phyloP scores from a whole-genome alignment of 2,888 invertebrate genomes.

The Drosophila meridionalis region DNA sequence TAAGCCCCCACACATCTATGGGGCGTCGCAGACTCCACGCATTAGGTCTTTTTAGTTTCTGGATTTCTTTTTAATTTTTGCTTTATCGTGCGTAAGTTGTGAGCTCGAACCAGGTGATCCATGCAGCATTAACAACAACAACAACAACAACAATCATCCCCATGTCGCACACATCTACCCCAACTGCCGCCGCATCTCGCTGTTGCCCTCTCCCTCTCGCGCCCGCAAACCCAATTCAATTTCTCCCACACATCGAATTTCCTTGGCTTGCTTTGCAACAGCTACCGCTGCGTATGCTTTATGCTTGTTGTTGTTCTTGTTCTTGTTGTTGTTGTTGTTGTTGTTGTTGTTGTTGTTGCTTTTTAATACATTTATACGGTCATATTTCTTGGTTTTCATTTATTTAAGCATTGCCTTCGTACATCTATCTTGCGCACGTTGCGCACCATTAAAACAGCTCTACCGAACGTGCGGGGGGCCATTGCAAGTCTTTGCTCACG shows the following conservation, averaged over 20 bases:
- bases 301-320: slow-evolving; percentile 10
- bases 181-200: not conserved
- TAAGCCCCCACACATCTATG: not conserved
- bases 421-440: slow-evolving; percentile 52
- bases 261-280: slow-evolving; percentile 15
- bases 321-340: slow-evolving; percentile 4
- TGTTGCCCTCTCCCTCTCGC: not conserved
- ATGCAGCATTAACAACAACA: slow-evolving; percentile 14
- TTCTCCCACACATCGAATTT: slow-evolving; percentile 27
- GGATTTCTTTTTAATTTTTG: slow-evolving; percentile 77
- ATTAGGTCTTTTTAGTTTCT: slow-evolving; percentile 36
- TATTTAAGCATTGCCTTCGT: slow-evolving; percentile 43
- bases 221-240: not conserved
- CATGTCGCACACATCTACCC: slow-evolving; percentile 7
- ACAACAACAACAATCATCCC: slow-evolving; percentile 20
- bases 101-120: slow-evolving; percentile 31
- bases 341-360: slow-evolving; percentile 28
- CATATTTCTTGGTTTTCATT: slow-evolving; percentile 63
- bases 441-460: slow-evolving; percentile 40
- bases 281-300: slow-evolving; percentile 27
- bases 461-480: not conserved
- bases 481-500: not conserved
- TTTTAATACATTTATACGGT: slow-evolving; percentile 66
- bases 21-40: not conserved
- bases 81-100: slow-evolving; percentile 78